Base-by-base conservation (phyloP, 2,888 invertebrate genomes). In the Flexamia atlantica region DNA sequence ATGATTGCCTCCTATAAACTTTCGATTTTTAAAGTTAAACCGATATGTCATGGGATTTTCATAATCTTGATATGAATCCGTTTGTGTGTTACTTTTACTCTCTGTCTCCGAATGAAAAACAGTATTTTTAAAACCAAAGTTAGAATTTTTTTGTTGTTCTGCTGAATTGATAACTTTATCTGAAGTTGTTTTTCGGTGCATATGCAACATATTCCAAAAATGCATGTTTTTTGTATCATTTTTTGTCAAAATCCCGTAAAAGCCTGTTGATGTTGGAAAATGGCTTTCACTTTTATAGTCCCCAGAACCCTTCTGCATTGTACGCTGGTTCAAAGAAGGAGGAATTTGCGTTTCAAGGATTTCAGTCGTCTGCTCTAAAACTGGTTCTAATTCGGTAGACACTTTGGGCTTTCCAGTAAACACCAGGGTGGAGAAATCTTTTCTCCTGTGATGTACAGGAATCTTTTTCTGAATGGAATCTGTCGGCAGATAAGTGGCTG, bases 261-360 rank as follows among this genome's bases (percentile, higher is more conserved):
- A 4, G 14, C 14, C 17, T 64, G 64, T 14, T 23, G 57, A 23
- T 20, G 25, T 5, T 2, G 30, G 12, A 28, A 28, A 4, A 23
- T 20, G 1, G 2, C 23, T 28, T 64, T 64, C 28, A 64, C 14
- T 25, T 12, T 14, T 12, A 64, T 17, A 28, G 2, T 30, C 25
- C 14, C 14, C n/a, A n/a, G n/a, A n/a, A n/a, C n/a, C 64, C 30
- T 64, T 64, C 9, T 64, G 12, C 28, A 9, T 12, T 17, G n/a
- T 30, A 17, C 0, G 12, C 14, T 28, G 28, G 9, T 4, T 30
- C 7, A 14, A 20, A 30, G 17, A 64, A 10, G 64, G 14, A 28
- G 64, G 64, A 14, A 64, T 64, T 30, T 64, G 64, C 30, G 64
- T 64, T 28, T 28, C 64, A 64, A 64, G 14, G 25, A 30, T 17